A percentile compares a stretch with the other conserved stretches of the same genome.
Evolutionary conservation across 2,113 vertebrate species (phyloP).

Genomic region (Phocoena sinus): DNA sequence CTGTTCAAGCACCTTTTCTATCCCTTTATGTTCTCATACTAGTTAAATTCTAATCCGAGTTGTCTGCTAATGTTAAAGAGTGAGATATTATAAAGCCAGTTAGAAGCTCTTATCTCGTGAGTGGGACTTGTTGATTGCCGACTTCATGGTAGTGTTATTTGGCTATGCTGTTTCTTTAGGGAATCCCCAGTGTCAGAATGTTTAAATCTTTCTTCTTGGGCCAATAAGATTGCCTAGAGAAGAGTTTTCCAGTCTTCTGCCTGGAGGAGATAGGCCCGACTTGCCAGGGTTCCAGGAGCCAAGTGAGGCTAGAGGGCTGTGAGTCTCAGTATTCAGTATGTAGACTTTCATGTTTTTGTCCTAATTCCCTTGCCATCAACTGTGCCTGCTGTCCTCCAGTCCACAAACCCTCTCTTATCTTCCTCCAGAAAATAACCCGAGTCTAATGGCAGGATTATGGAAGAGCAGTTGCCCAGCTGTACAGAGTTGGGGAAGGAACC

Average conservation of each 20-base stretch:
- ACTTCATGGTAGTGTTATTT: not conserved
- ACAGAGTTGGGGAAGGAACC: not conserved
- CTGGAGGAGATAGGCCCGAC: not conserved
- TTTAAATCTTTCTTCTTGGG: not conserved
- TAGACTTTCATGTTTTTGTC: not conserved
- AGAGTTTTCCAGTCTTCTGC: not conserved
- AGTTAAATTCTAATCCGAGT: not conserved
- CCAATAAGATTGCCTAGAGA: not conserved
- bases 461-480: not conserved
- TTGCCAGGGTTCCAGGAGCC: not conserved
- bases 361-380: not conserved
- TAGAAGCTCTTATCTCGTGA: not conserved
- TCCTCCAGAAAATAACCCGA: not conserved
- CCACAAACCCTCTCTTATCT: not conserved
- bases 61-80: not conserved
- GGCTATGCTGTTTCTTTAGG: not conserved
- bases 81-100: not conserved
- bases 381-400: not conserved
- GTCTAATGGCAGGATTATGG: not conserved
- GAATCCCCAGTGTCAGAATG: not conserved
- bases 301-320: too few relatives aligned
- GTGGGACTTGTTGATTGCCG: not conserved
- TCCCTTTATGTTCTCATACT: not conserved
- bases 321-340: not conserved
- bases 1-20: not conserved